These are phyloP conservation scores for Ichneumon xanthorius DNA, from an alignment of 2,888 invertebrate genomes.

Conservation along the genomic window DNA sequence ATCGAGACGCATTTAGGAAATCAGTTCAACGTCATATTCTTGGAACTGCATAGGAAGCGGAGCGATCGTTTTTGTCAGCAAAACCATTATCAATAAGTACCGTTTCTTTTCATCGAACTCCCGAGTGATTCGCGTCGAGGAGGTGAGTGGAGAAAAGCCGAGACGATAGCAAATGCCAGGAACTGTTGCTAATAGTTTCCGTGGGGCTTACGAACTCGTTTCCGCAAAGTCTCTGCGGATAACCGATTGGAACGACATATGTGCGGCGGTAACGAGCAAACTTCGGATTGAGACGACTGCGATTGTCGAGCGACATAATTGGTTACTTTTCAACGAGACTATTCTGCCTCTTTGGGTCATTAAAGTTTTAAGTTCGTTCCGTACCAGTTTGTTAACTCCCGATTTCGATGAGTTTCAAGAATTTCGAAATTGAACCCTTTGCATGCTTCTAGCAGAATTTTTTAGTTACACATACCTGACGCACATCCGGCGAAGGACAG, in stretches of 20 bases:
- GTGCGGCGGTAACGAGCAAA: conserved; percentile 35
- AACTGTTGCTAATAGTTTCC: conserved; percentile 60
- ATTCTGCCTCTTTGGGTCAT: background rate
- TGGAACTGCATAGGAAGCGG: background rate
- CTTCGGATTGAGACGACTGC: conserved; percentile 28
- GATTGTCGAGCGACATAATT: conserved; percentile 33
- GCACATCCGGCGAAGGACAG: conserved; percentile 87
- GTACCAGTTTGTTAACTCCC: background rate
- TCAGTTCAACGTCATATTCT: background rate
- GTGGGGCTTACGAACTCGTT: conserved; percentile 51
- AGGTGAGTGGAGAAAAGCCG: conserved; percentile 13
- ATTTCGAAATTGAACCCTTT: background rate
- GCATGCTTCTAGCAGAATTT: conserved; percentile 25
- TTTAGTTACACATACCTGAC: conserved; percentile 85
- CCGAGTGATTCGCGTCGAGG: conserved; percentile 21
- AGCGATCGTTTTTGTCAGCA: background rate
- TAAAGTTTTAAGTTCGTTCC: background rate
- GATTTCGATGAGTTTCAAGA: background rate
- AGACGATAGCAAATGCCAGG: conserved; percentile 28
- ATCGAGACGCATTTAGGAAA: background rate
- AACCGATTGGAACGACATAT: conserved; percentile 35
- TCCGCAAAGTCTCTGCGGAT: conserved; percentile 46
- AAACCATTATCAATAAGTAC: background rate
- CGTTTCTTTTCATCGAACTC: conserved; percentile 12
- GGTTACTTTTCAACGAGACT: conserved; percentile 12